Conservation (phyloP, 2,888 invertebrate species). For the Branchellion lobata region DNA sequence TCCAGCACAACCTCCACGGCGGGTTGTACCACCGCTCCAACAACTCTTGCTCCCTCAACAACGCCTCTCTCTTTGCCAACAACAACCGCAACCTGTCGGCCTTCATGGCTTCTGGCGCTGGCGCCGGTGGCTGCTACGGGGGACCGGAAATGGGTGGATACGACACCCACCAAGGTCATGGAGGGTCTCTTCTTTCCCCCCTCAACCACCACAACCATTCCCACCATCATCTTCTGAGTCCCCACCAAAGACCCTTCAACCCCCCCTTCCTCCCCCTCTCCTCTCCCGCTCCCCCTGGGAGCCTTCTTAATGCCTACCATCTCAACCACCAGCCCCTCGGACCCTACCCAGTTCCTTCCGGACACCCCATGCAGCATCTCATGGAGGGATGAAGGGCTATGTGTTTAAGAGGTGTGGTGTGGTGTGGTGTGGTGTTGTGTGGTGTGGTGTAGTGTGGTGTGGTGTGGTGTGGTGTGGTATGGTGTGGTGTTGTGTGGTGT, state of each 20-base stretch:
- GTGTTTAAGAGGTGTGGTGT: no score
- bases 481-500: no score
- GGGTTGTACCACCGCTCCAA: conserved; percentile 17
- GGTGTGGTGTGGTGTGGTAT: no score
- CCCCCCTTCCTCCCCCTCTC: conserved; percentile 11
- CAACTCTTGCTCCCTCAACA: conserved; percentile 11
- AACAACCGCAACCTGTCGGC: conserved; percentile 16
- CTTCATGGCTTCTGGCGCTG: conserved; percentile 1
- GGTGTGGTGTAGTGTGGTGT: no score
- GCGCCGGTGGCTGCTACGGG: conserved; percentile 30
- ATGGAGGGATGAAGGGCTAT: conserved; percentile 35
- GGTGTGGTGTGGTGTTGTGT: no score
- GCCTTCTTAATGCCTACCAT: conserved; percentile 28
- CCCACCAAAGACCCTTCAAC: conserved; percentile 19
- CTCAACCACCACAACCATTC: conserved; percentile 23
- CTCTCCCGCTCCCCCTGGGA: conserved; percentile 14
- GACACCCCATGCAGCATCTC: conserved; percentile 37
- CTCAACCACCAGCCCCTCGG: conserved; percentile 33
- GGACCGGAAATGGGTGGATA: background rate
- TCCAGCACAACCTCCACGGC: conserved; percentile 24
- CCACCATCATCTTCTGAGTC: conserved; percentile 32
- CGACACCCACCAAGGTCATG: conserved; percentile 32
- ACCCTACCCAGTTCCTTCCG: background rate
- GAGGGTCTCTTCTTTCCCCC: background rate
- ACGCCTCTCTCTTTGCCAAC: background rate